These are phyloP conservation scores for Laothoe populi DNA, from an alignment of 2,888 invertebrate species.

Conservation along the genomic window DNA sequence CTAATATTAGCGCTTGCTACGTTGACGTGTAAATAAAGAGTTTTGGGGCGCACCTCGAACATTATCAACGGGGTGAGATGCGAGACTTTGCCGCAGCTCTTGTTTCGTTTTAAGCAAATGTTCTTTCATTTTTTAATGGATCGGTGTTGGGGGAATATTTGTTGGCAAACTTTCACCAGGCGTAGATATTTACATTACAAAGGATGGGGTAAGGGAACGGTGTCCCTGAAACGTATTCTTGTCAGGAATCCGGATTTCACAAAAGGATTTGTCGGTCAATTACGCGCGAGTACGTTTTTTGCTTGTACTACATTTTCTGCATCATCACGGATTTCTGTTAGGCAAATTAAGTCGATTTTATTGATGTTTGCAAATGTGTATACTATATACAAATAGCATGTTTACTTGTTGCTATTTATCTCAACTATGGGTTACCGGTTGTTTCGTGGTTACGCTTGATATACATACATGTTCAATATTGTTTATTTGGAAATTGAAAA, in stretches of 20 bases:
- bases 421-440: not conserved
- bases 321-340: constrained; percentile 46
- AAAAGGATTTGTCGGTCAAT: constrained; percentile 73
- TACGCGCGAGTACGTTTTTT: constrained; percentile 61
- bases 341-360: constrained; percentile 19
- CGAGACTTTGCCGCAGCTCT: constrained; percentile 48
- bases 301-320: constrained; percentile 57
- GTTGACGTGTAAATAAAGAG: constrained; percentile 67
- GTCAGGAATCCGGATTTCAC: constrained; percentile 68
- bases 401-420: constrained; percentile 18
- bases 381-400: not conserved
- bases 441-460: not conserved
- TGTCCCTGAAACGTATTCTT: constrained; percentile 71
- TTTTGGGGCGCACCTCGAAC: constrained; percentile 59
- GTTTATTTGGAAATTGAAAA: not conserved
- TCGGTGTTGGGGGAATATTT: constrained; percentile 69
- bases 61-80: constrained; percentile 48
- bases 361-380: constrained; percentile 15
- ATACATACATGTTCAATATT: not conserved
- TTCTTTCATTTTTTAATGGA: constrained; percentile 81
- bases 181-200: constrained; percentile 76
- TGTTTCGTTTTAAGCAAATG: constrained; percentile 65
- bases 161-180: constrained; percentile 71
- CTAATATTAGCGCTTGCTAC: constrained; percentile 71
- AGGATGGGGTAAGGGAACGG: constrained; percentile 69